A percentile compares a stretch with the other conserved stretches of the same genome.
Evolutionary conservation across 2,888 invertebrate genomes (phyloP).

Genomic region (Amiota mariae): DNA sequence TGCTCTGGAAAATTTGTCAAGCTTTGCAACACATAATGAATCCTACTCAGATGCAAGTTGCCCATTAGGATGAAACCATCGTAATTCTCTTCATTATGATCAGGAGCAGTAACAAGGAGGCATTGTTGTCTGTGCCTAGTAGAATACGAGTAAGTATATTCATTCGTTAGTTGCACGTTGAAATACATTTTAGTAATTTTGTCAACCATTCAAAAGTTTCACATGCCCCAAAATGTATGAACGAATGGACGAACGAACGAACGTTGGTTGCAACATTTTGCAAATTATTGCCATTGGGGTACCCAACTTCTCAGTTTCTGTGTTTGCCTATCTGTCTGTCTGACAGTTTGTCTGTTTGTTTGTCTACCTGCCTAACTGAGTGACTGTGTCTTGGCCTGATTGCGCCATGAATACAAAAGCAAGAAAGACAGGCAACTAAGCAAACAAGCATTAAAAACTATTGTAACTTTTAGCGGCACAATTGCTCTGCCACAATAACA

Average conservation of each 20-base stretch:
- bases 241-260: too few relatives aligned
- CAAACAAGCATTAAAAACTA: constrained; percentile 21
- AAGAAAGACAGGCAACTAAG: constrained; percentile 10
- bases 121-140: neutral
- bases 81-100: constrained; percentile 2
- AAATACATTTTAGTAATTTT: neutral
- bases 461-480: constrained; percentile 14
- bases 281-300: constrained; percentile 18
- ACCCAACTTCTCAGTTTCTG: neutral
- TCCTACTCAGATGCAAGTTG: constrained; percentile 1
- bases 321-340: neutral
- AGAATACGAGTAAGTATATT: too few relatives aligned
- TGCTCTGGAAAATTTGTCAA: constrained; percentile 27
- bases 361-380: neutral
- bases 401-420: neutral
- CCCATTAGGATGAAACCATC: constrained; percentile 6
- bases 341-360: neutral
- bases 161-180: constrained; percentile 18
- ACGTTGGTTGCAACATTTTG: constrained; percentile 9
- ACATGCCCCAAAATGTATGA: constrained; percentile 6
- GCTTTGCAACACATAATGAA: constrained; percentile 23
- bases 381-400: neutral
- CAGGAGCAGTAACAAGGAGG: neutral
- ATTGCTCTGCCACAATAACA: neutral
- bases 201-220: constrained; percentile 19